Evolutionary conservation across 2,888 invertebrate species (phyloP).

Genomic region (Charanyca ferruginea): DNA sequence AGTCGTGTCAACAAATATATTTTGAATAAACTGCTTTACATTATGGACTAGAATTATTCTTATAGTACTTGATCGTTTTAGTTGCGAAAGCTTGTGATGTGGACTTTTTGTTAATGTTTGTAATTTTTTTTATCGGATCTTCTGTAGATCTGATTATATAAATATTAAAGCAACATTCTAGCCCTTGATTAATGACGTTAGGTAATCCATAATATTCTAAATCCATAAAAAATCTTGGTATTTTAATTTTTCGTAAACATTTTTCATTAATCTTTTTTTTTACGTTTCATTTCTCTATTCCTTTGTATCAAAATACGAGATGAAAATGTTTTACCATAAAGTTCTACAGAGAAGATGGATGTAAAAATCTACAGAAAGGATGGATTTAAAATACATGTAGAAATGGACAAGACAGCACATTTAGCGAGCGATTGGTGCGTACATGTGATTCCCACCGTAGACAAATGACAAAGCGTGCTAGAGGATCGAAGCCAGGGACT

Average conservation of each 20-base stretch:
- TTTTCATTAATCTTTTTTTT: background rate
- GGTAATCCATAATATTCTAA: constrained; percentile 60
- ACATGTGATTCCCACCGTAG: constrained; percentile 53
- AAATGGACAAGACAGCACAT: constrained; percentile 66
- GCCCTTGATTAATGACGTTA: constrained; percentile 43
- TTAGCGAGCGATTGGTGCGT: constrained; percentile 71
- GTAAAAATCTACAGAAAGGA: constrained; percentile 17
- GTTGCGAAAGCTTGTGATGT: constrained; percentile 64
- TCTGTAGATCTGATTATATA: constrained; percentile 1
- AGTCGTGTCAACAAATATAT: constrained; percentile 74
- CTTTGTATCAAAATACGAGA: background rate
- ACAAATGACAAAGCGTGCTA: constrained; percentile 58
- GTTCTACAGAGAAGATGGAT: constrained; percentile 6
- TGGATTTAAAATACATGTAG: constrained; percentile 64
- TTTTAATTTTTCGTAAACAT: constrained; percentile 7
- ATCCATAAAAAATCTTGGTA: constrained; percentile 54
- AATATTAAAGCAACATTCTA: constrained; percentile 44
- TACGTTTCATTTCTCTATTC: background rate
- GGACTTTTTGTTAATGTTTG: constrained; percentile 25
- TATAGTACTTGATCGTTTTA: constrained; percentile 55
- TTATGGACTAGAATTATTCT: constrained; percentile 62
- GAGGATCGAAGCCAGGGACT: constrained; percentile 37
- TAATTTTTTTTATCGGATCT: constrained; percentile 15
- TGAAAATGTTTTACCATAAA: background rate
- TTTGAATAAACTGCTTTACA: constrained; percentile 70